Evolutionary conservation across 2,888 invertebrate species (phyloP), one percentile per base, ranked within the genome.

Genomic region (Ephialtes manifestator): DNA sequence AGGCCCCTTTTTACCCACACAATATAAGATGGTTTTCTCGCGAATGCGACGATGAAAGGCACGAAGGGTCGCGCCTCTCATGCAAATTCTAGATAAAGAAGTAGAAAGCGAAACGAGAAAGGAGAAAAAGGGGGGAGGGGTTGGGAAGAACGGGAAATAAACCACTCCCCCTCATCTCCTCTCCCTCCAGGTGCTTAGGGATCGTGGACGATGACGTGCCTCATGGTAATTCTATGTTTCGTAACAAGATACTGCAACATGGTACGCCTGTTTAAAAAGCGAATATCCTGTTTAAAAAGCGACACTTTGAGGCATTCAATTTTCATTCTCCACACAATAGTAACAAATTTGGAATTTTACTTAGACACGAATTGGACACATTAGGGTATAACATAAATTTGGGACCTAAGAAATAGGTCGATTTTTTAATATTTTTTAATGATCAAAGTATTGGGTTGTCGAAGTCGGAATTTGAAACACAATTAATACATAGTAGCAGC

Each of bases 21-120:
- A 63, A 63, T 63, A 39, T 63, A 63, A 63, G 63, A 81, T 60
- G 48, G 75, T 70, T 81, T 70, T 63, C 48, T 60, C 75, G 43
- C 28, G 70, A 75, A 75, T 35, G 46, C 58, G 58, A 58, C 39
- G 39, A 74, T 20, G 48, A 58, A 58, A 60, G 55, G 20, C 60
- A 15, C 31, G 31, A 63, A 18, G 63, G 63, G 63, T 35, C 63
- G 39, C 18, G 63, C n/a, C 35, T 63, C 39, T 63, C 39, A 63
- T 63, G 35, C 35, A 63, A 63, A 63, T 63, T 63, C 18, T 39
- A n/a, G 63, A 35, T 63, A 63, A 39, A 63, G 39, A 63, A 63
- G 63, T 63, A n/a, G 63, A 18, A 63, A 63, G 18, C 31, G 63
- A 39, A 39, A 63, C 18, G 35, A 63, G 63, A 63, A 28, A 0